Evolutionary conservation across 2,113 vertebrate genomes (phyloP).

Genomic region (Neotoma lepida): DNA sequence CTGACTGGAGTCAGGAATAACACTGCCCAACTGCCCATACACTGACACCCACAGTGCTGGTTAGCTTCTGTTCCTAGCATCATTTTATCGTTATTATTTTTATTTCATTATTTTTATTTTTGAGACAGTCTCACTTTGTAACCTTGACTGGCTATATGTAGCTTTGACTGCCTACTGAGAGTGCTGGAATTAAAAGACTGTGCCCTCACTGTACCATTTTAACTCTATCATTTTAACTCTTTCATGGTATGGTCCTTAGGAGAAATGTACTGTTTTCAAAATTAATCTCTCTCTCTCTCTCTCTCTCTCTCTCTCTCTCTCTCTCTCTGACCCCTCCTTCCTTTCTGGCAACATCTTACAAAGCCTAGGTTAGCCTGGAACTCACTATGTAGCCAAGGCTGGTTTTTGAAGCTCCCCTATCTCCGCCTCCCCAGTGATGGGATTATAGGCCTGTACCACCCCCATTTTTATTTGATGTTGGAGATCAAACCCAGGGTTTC

Average conservation of each 20-base stretch:
- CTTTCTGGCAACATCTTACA: not conserved
- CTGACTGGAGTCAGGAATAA: constrained; percentile 6
- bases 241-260: not conserved
- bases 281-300: not conserved
- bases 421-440: not conserved
- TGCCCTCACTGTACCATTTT: too few relatives aligned
- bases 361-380: not conserved
- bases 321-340: not conserved
- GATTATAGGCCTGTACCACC: not conserved
- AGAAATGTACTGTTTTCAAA: not conserved
- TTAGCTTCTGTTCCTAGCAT: constrained; percentile 9
- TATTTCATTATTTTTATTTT: not conserved
- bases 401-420: not conserved
- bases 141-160: not conserved
- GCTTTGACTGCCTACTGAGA: not conserved
- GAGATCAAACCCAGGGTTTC: not conserved
- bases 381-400: not conserved
- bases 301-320: not conserved
- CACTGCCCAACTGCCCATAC: not conserved
- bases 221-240: not conserved
- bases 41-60: not conserved
- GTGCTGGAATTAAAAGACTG: not conserved
- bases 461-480: not conserved
- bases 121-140: not conserved
- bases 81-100: constrained; percentile 13